These are phyloP conservation scores for Acanthisitta chloris DNA, from an alignment of 2,113 vertebrate species.

Conservation along the genomic window DNA sequence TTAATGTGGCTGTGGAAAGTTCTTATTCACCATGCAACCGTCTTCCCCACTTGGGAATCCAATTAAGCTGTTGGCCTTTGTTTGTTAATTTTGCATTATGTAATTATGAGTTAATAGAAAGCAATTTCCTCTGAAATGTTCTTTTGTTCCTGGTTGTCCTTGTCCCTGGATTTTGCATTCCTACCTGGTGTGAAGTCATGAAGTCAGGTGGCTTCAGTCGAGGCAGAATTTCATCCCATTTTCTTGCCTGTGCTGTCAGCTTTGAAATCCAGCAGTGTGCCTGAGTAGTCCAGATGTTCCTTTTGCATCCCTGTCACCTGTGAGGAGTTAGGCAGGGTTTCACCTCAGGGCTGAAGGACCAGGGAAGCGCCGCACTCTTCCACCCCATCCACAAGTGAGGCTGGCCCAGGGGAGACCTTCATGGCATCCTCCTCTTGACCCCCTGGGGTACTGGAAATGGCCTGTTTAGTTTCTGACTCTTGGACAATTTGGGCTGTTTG, in stretches of 20 bases:
- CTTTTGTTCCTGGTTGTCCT: constrained; percentile 31
- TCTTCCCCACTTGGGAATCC: background rate
- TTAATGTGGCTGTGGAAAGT: background rate
- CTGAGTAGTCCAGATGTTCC: background rate
- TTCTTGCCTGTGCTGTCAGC: background rate
- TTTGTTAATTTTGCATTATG: constrained; percentile 39
- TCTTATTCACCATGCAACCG: background rate
- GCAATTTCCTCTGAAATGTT: constrained; percentile 34
- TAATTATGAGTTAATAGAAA: constrained; percentile 59
- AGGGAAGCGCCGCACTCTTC: background rate
- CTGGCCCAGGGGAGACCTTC: background rate
- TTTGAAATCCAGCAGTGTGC: background rate
- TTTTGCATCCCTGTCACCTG: background rate
- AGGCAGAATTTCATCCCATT: background rate
- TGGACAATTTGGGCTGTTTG: background rate
- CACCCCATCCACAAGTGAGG: background rate
- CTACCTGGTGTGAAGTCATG: background rate
- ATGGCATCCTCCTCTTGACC: background rate
- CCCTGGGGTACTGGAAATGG: background rate
- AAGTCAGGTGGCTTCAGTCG: background rate
- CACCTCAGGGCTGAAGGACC: too few species aligned
- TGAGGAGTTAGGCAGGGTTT: background rate
- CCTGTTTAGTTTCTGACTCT: background rate
- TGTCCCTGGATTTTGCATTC: background rate
- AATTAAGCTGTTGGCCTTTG: constrained; percentile 34